Percentiles rank a stretch among this genome's conserved stretches.
phyloP scores from a whole-genome alignment of 1,140 invertebrate species.

The Theocolax elegans region DNA sequence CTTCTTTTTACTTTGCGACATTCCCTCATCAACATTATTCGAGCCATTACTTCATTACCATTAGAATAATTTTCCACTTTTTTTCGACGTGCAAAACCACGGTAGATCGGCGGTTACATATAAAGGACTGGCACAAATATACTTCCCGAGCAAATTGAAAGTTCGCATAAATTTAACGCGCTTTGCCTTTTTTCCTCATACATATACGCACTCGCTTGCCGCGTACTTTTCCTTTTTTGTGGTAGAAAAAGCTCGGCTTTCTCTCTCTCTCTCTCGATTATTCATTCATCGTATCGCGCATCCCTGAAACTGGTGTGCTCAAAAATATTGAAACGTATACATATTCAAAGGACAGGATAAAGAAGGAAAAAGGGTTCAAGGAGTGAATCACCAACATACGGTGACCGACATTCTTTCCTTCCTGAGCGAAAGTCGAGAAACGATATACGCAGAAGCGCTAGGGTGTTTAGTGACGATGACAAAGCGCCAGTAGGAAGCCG shows the following conservation, averaged over 20 bases:
- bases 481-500: background rate
- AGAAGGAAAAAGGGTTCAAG: too few species aligned
- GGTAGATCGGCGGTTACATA: constrained; percentile 27
- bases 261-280: constrained; percentile 39
- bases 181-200: background rate
- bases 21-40: background rate
- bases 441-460: background rate
- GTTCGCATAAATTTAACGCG: constrained; percentile 12
- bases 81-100: background rate
- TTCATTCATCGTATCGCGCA: constrained; percentile 36
- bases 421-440: constrained; percentile 22
- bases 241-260: constrained; percentile 8
- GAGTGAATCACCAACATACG: too few species aligned
- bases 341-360: constrained; percentile 20
- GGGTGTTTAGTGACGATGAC: constrained; percentile 8
- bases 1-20: too few species aligned
- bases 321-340: constrained; percentile 49
- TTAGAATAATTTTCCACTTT: constrained; percentile 27
- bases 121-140: background rate
- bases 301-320: constrained; percentile 42
- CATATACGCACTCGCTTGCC: background rate
- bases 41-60: constrained; percentile 5
- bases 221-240: constrained; percentile 27
- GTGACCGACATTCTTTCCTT: background rate
- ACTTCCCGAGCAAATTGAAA: background rate